Evolutionary conservation across 2,797 vertebrate genomes (phyloP).

Genomic region (Sphenopsis melanotis): DNA sequence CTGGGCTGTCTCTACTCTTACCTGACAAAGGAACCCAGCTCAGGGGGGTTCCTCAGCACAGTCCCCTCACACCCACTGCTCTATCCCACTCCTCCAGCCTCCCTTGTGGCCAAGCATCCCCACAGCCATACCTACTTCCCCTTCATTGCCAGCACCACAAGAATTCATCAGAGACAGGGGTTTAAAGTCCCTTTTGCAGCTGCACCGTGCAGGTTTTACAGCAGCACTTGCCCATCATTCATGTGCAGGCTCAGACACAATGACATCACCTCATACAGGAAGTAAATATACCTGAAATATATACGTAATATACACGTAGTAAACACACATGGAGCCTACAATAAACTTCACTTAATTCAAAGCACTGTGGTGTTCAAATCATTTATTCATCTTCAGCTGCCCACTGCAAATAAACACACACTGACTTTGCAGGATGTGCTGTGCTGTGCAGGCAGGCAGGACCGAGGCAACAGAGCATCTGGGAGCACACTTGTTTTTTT

Average conservation of each 20-base stretch:
- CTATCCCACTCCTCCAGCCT: rapidly evolving
- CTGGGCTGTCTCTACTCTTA: not conserved
- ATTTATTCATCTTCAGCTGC: not conserved
- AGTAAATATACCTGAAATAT: not conserved
- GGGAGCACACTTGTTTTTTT: rapidly evolving
- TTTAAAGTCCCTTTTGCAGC: not conserved
- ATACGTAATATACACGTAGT: rapidly evolving
- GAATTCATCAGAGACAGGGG: rapidly evolving
- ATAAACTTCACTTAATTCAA: not conserved
- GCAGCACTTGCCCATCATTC: not conserved
- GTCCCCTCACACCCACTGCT: not conserved
- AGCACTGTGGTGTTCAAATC: rapidly evolving
- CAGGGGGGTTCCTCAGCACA: not conserved
- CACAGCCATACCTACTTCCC: not conserved
- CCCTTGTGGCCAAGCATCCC: rapidly evolving
- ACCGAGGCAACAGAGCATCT: not conserved
- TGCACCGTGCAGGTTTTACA: not conserved
- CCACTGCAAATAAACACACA: not conserved
- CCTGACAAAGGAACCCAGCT: not conserved
- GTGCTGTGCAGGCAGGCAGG: not conserved
- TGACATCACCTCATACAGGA: no score
- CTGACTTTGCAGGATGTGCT: not conserved
- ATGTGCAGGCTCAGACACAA: rapidly evolving
- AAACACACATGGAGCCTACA: not conserved
- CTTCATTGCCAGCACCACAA: rapidly evolving